Evolutionary conservation across 1,140 invertebrate genomes (phyloP).

Genomic region (Zeugodacus cucurbitae): DNA sequence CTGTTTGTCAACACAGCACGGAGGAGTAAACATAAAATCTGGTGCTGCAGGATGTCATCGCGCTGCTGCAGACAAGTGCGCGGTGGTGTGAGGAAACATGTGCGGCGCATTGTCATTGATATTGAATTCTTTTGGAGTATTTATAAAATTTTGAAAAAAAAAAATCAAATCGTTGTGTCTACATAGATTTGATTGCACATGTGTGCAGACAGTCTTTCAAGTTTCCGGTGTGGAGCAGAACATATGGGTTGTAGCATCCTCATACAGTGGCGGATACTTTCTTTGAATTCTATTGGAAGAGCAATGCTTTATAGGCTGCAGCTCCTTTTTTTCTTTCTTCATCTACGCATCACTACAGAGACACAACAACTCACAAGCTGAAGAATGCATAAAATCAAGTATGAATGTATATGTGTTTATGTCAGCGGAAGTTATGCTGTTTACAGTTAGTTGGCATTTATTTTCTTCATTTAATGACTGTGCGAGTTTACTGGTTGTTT

Average conservation of each 20-base stretch:
- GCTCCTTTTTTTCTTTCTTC: neutral
- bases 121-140: neutral
- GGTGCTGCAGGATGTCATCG: neutral
- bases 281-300: neutral
- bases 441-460: conserved; percentile 5
- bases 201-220: neutral
- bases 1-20: neutral
- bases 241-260: neutral
- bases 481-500: neutral
- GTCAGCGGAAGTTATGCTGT: neutral
- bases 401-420: neutral
- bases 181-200: neutral
- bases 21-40: neutral
- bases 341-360: neutral
- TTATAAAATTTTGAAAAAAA: neutral
- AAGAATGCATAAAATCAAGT: neutral
- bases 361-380: neutral
- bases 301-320: neutral
- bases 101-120: neutral
- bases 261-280: neutral
- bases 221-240: neutral
- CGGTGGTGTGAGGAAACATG: neutral
- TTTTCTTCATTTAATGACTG: neutral
- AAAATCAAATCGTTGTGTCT: neutral
- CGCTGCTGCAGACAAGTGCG: neutral